Percentiles rank a stretch among this genome's conserved stretches.
Evolutionary conservation across 2,113 vertebrate species (phyloP).

Genomic region (Serilophus lunatus): DNA sequence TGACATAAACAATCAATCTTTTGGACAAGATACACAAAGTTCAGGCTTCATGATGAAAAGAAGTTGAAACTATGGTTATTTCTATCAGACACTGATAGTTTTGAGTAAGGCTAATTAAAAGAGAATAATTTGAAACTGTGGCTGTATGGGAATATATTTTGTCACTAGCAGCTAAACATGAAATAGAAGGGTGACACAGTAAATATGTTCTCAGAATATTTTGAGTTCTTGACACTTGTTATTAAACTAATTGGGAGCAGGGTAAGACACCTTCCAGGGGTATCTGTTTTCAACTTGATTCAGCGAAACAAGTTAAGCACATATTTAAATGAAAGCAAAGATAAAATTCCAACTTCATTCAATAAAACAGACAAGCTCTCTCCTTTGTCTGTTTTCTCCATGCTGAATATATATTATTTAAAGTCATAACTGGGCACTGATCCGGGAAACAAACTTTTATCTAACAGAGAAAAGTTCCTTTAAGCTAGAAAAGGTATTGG

Average conservation of each 20-base stretch:
- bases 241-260: slow-evolving; percentile 14
- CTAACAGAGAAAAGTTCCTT: not conserved
- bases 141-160: not conserved
- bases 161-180: not conserved
- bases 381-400: not conserved
- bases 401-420: not conserved
- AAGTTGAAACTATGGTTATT: not conserved
- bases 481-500: fast-evolving
- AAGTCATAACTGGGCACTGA: not conserved
- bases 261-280: not conserved
- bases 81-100: not conserved
- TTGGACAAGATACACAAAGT: not conserved
- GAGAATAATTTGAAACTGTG: not conserved
- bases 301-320: not conserved
- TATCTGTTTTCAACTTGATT: not conserved
- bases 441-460: not conserved
- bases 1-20: not conserved
- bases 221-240: not conserved
- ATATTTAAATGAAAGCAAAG: not conserved
- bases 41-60: slow-evolving; percentile 8
- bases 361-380: not conserved
- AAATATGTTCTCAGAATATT: not conserved
- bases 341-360: not conserved
- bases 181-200: not conserved
- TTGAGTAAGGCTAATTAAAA: slow-evolving; percentile 13